Percentiles rank a stretch among this genome's conserved stretches.
These are phyloP conservation scores for Trimorus sp. DNA, from an alignment of 2,888 invertebrate genomes.

Conservation along the genomic window DNA sequence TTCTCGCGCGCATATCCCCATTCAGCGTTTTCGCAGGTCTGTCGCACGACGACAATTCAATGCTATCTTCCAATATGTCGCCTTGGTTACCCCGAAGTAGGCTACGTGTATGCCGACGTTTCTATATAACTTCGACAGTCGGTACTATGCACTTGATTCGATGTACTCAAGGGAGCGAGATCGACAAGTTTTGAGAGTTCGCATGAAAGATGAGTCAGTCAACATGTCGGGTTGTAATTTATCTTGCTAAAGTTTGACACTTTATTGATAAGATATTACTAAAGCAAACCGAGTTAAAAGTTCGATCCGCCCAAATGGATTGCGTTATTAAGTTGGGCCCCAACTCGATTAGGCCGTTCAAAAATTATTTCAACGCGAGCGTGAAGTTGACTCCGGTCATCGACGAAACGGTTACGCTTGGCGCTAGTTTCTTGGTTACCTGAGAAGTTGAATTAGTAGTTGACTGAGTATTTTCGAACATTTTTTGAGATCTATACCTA, in stretches of 20 bases:
- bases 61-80: constrained; percentile 40
- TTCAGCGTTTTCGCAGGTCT: constrained; percentile 27
- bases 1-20: constrained; percentile 2
- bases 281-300: constrained; percentile 43
- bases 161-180: constrained; percentile 49
- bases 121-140: constrained; percentile 48
- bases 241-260: constrained; percentile 47
- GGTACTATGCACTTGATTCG: constrained; percentile 44
- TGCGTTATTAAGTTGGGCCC: constrained; percentile 7
- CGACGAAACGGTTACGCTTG: too few species aligned
- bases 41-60: constrained; percentile 33
- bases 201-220: constrained; percentile 53
- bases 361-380: too few species aligned
- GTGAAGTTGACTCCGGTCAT: too few species aligned
- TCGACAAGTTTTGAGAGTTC: constrained; percentile 51
- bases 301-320: constrained; percentile 21
- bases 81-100: constrained; percentile 45
- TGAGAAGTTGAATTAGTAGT: too few species aligned
- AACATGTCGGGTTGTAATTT: constrained; percentile 55
- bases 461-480: too few species aligned
- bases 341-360: too few species aligned
- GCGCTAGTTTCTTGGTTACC: too few species aligned
- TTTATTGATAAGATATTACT: constrained; percentile 47
- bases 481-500: too few species aligned
- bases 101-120: constrained; percentile 32